Evolutionary conservation across 1,140 invertebrate species (phyloP), one percentile per base, ranked within the genome.

Genomic region (Drosophila navojoa): DNA sequence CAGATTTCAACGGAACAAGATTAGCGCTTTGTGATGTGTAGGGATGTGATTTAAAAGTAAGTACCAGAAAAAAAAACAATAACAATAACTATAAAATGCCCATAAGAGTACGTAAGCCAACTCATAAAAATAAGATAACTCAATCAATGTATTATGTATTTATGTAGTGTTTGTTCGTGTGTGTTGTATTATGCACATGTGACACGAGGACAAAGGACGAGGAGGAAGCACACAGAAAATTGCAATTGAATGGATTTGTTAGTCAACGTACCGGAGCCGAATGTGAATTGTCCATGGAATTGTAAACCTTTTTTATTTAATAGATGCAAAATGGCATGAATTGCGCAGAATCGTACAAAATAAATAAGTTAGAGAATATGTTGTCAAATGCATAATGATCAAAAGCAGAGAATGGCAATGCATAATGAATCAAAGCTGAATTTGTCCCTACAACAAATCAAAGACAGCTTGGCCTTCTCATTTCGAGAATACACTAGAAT

Each of bases 261-360:
- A 50, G 11, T 64, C 29, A 71, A 92, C 91, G 76, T 91, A 91
- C 91, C 91, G 81, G 81, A 93, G 93, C 92, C 92, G 81, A 92
- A 85, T 84, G 92, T 93, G 84, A 84, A 89, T 93, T 93, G 84
- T 94, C 93, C 92, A 94, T 93, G 76, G 93, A 94, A 93, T 94
- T 94, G 93, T 95, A 95, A 87, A 94, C 92, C 93, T 94, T 91
- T 82, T 73, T 49, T 13, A 11, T 49, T 94, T 91, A 59, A 71
- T 66, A 45, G 57, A 80, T 84, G 77, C 70, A 75, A 77, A 59
- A 87, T 81, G 72, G 76, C 70, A 70, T 89, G 80, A 84, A 69
- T 79, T 79, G 84, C 73, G 76, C 32, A 80, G 67, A 82, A 66
- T 70, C 74, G 64, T 81, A 74, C 44, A 86, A 77, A 79, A 79